These are phyloP conservation scores for Telenomus remus DNA, from an alignment of 1,140 invertebrate genomes.

Conservation along the genomic window DNA sequence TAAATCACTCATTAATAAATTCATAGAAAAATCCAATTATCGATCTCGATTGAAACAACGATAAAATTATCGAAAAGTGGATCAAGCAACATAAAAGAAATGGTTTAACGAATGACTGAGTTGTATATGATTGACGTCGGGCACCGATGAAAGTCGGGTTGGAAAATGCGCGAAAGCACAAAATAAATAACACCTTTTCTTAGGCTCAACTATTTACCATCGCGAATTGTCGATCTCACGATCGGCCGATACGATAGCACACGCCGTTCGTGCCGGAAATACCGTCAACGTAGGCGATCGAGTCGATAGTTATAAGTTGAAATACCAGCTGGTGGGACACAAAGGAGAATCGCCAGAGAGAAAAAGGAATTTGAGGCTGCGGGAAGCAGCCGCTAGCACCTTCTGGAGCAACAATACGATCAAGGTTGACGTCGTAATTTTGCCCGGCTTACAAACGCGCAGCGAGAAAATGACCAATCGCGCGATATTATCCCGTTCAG, in stretches of 20 bases:
- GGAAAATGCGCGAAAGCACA: slow-evolving; percentile 20
- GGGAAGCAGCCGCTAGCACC: slow-evolving; percentile 40
- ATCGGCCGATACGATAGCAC: slow-evolving; percentile 48
- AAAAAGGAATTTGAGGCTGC: slow-evolving; percentile 49
- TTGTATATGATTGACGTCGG: too few relatives aligned
- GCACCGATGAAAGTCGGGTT: too few relatives aligned
- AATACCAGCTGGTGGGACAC: slow-evolving; percentile 54
- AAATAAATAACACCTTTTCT: slow-evolving; percentile 47
- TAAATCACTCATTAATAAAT: too few relatives aligned
- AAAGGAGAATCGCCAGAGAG: slow-evolving; percentile 39
- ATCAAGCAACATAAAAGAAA: too few relatives aligned
- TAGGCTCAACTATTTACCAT: slow-evolving; percentile 47
- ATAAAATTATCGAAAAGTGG: too few relatives aligned
- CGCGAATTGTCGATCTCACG: slow-evolving; percentile 58
- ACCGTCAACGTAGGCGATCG: slow-evolving; percentile 52
- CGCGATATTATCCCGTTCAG: slow-evolving; percentile 15
- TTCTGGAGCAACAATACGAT: slow-evolving; percentile 44
- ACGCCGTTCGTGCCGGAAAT: slow-evolving; percentile 52
- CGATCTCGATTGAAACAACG: too few relatives aligned
- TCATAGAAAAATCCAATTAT: too few relatives aligned
- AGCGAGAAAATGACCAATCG: slow-evolving; percentile 19
- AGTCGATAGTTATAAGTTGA: slow-evolving; percentile 54
- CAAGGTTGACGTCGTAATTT: slow-evolving; percentile 44
- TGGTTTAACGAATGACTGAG: too few relatives aligned
- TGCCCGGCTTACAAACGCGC: slow-evolving; percentile 1